phyloP scores from a whole-genome alignment of 37 sponge, comb jelly and placozoan species.

The Cliona cf. orientalis region DNA sequence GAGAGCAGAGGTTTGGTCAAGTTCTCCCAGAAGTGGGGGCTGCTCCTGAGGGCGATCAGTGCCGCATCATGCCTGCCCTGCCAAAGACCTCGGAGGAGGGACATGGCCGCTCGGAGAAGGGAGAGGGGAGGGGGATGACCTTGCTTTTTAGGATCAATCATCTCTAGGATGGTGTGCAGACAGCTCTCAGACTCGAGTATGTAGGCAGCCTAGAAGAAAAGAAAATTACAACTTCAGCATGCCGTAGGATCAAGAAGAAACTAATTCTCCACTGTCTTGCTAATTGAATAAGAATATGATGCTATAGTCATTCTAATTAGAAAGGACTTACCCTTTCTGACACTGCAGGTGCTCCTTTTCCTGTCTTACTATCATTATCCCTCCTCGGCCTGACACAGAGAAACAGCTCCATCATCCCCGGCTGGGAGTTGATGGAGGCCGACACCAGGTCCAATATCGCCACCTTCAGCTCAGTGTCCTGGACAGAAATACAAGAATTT shows the following conservation, averaged over 20 bases:
- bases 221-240: too few relatives aligned
- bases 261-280: not conserved
- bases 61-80: constrained; percentile 62
- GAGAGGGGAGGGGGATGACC: constrained; percentile 20
- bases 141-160: constrained; percentile 40
- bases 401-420: constrained; percentile 80
- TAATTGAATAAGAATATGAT: too few relatives aligned
- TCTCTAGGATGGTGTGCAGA: constrained; percentile 52
- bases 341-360: too few relatives aligned
- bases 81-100: constrained; percentile 62
- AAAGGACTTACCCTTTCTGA: too few relatives aligned
- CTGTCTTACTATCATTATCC: constrained; percentile 7
- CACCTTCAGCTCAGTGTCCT: constrained; percentile 70
- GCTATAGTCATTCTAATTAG: too few relatives aligned
- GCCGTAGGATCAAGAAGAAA: not conserved
- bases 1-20: constrained; percentile 39
- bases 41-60: constrained; percentile 44
- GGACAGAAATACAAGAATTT: too few relatives aligned
- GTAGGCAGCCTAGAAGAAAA: constrained; percentile 1
- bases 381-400: constrained; percentile 34
- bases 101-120: constrained; percentile 21
- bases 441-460: constrained; percentile 65
- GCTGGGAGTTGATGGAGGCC: constrained; percentile 61
- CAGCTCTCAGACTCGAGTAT: constrained; percentile 47
- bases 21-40: constrained; percentile 53